Evolutionary conservation across 1,140 invertebrate species (phyloP).

Genomic region (Diuraphis noxia): DNA sequence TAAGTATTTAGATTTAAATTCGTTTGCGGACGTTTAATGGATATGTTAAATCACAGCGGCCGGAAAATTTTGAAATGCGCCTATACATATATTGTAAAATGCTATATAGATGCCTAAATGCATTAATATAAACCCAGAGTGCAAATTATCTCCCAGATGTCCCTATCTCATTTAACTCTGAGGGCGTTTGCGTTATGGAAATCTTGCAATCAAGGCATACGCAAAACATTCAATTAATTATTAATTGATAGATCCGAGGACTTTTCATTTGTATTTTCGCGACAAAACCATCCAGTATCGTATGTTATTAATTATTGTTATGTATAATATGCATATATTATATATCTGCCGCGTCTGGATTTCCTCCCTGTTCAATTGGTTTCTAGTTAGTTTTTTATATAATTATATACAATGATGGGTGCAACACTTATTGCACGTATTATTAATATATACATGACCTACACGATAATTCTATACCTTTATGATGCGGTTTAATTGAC

Average conservation of each 20-base stretch:
- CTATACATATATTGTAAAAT: neutral
- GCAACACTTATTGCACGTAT: neutral
- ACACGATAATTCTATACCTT: neutral
- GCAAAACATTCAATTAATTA: conserved; percentile 15
- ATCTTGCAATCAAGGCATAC: neutral
- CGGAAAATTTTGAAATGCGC: neutral
- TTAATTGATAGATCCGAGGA: neutral
- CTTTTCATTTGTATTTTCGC: neutral
- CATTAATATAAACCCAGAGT: neutral
- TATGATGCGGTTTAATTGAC: neutral
- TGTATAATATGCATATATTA: no score
- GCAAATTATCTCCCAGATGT: conserved; percentile 8
- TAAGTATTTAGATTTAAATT: neutral
- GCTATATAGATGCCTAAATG: neutral
- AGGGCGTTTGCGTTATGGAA: neutral
- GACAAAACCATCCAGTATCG: neutral
- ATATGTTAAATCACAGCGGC: neutral
- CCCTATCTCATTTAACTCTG: neutral
- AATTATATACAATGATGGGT: neutral
- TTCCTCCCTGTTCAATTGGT: neutral
- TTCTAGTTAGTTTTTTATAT: neutral
- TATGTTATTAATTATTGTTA: neutral
- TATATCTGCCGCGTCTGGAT: neutral
- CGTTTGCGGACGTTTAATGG: neutral
- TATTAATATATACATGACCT: neutral